phyloP scores from a whole-genome alignment of 2,113 vertebrate species.

The Pterocles burchelli region DNA sequence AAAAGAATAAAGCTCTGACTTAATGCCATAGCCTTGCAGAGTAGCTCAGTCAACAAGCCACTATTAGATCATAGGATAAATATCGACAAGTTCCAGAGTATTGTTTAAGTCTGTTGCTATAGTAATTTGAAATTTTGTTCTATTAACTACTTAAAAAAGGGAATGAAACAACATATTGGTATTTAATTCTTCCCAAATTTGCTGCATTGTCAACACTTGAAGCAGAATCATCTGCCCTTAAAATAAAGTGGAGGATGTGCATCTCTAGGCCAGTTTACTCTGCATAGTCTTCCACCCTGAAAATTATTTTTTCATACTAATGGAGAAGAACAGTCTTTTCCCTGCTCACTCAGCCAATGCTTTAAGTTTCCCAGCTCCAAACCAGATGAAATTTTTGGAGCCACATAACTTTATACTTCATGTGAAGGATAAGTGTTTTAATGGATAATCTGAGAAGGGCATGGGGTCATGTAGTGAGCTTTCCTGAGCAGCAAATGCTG shows the following conservation, averaged over 20 bases:
- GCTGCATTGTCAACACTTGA: neutral
- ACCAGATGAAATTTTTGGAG: neutral
- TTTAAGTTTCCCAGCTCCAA: neutral
- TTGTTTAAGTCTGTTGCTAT: slow-evolving; percentile 6
- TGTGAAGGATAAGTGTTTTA: neutral
- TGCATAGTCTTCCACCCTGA: neutral
- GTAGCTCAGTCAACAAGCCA: neutral
- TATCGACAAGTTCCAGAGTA: slow-evolving; percentile 27
- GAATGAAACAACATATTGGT: neutral
- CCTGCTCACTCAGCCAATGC: neutral
- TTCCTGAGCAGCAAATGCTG: rapidly evolving
- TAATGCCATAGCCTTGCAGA: neutral
- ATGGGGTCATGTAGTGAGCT: rapidly evolving
- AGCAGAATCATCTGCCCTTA: neutral
- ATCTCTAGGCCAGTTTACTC: neutral
- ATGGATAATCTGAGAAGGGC: neutral
- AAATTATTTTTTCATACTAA: neutral
- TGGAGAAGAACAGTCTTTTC: neutral
- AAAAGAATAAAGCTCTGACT: slow-evolving; percentile 46
- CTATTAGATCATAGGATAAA: neutral
- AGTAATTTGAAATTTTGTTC: neutral
- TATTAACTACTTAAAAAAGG: neutral
- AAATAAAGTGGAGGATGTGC: neutral
- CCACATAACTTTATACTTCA: neutral
- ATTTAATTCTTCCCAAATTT: neutral